Evolutionary conservation across 1,140 invertebrate genomes (phyloP).

Genomic region (Telenomus remus): DNA sequence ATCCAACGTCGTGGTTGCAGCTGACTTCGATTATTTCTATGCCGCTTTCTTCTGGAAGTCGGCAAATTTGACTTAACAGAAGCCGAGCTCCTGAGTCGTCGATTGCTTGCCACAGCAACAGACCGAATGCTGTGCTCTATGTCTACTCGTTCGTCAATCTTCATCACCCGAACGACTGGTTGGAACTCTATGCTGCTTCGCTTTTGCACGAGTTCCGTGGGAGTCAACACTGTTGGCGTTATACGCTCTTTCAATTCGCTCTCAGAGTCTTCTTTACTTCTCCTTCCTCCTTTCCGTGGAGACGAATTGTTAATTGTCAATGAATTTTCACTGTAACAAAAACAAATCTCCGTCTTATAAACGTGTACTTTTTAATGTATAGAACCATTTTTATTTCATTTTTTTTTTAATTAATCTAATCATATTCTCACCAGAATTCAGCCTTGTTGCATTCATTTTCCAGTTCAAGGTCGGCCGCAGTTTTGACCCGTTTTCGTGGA

Average conservation of each 20-base stretch:
- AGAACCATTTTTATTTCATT: no score
- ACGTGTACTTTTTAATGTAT: no score
- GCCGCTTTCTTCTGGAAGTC: slow-evolving; percentile 61
- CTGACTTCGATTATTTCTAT: slow-evolving; percentile 61
- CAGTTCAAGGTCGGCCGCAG: slow-evolving; percentile 61
- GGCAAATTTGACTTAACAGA: slow-evolving; percentile 63
- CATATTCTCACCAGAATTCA: slow-evolving; percentile 41
- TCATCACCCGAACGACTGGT: slow-evolving; percentile 73
- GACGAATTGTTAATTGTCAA: slow-evolving; percentile 43
- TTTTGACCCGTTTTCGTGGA: slow-evolving; percentile 43
- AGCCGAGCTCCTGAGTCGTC: slow-evolving; percentile 70
- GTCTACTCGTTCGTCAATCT: slow-evolving; percentile 72
- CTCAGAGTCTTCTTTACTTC: slow-evolving; percentile 42
- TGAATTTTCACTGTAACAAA: slow-evolving; percentile 28
- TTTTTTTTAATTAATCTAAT: no score
- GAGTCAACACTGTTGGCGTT: slow-evolving; percentile 56
- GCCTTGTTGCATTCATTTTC: slow-evolving; percentile 67
- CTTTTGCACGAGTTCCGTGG: slow-evolving; percentile 66
- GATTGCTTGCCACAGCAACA: slow-evolving; percentile 71
- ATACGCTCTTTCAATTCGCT: slow-evolving; percentile 63
- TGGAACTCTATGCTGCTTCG: slow-evolving; percentile 73
- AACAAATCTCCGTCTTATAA: neutral
- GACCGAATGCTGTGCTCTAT: slow-evolving; percentile 71
- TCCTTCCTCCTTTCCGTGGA: slow-evolving; percentile 32
- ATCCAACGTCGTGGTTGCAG: slow-evolving; percentile 68